Evolutionary conservation across 1,140 invertebrate genomes (phyloP), one percentile per base, ranked within the genome.

Genomic region (Drosophila pachea): DNA sequence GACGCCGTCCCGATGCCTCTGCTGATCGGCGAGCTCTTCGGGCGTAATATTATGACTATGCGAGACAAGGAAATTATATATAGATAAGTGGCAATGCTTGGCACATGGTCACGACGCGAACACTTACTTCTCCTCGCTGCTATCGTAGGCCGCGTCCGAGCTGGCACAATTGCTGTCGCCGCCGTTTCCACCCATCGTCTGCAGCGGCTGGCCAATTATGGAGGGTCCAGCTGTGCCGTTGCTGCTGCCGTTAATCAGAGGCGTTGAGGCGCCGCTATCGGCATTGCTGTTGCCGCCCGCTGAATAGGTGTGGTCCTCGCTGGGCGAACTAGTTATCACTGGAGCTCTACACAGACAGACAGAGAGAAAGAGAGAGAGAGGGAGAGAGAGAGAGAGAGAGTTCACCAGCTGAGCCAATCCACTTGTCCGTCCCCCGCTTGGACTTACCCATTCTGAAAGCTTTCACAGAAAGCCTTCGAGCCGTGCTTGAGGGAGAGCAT

Each of bases 401-500:
- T 5, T 11, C 0, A 0, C 6, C 4, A 9, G 8, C 8, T 38
- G n/a, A 38, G n/a, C 4, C 35, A 36, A 36, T 36, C 35, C 2
- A 1, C 2, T 40, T 4, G 2, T 11, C n/a, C 3, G 36, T 42
- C 38, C 4, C n/a, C 33, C 4, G 7, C 9, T 5, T 22, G 0
- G 2, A 65, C 62, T 88, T 56, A 89, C 88, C 88, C 88, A 79
- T 89, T 89, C 45, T 88, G 86, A 65, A 82, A 89, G 33, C 73
- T 73, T 73, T 90, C 87, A 16, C 63, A 69, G n/a, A 89, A 89
- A 54, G 83, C 76, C 64, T 89, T 90, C 83, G 92, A 91, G 61
- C 92, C 94, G 88, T 95, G 94, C 88, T 95, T 95, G 52, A 96
- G 91, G 45, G 94, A 94, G 43, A 96, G 91, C 93, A 96, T 95